Evolutionary conservation across 2,888 invertebrate species (phyloP).

Genomic region (Catocala nupta): DNA sequence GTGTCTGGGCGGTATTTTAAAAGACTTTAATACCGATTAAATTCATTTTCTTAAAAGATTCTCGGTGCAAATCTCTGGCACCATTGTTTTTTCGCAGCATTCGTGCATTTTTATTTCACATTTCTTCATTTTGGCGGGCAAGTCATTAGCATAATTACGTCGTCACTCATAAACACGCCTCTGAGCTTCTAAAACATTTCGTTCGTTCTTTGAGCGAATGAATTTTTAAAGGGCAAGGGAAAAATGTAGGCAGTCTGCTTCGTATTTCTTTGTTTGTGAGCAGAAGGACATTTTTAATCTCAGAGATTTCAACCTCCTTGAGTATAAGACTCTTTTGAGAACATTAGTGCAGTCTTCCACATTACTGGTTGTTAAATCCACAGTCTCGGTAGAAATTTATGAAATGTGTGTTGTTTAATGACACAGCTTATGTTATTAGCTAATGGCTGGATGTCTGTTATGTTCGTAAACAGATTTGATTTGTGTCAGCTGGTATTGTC

Average conservation of each 20-base stretch:
- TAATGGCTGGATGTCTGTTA: too few species aligned
- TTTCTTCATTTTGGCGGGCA: slow-evolving; percentile 38
- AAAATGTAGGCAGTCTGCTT: slow-evolving; percentile 30
- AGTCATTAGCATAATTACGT: slow-evolving; percentile 55
- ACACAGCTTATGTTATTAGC: too few species aligned
- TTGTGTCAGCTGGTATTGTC: too few species aligned
- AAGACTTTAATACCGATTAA: not conserved
- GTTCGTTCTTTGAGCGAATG: slow-evolving; percentile 33
- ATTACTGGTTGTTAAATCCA: not conserved
- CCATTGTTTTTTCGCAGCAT: slow-evolving; percentile 39
- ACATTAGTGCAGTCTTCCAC: not conserved
- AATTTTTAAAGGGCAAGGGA: slow-evolving; percentile 44
- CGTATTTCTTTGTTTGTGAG: slow-evolving; percentile 30
- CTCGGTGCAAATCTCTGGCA: slow-evolving; percentile 30
- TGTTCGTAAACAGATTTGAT: too few species aligned
- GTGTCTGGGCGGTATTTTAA: too few species aligned
- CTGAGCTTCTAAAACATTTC: slow-evolving; percentile 47
- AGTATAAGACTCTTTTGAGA: slow-evolving; percentile 1
- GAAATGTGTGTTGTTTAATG: too few species aligned
- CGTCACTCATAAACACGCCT: slow-evolving; percentile 50
- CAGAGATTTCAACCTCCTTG: slow-evolving; percentile 26
- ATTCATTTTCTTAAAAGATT: slow-evolving; percentile 24
- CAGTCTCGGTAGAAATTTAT: too few species aligned
- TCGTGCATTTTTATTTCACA: slow-evolving; percentile 39
- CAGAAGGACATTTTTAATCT: slow-evolving; percentile 34